Percentiles rank a stretch among this genome's conserved stretches.
These are phyloP conservation scores for Heliocidaris erythrogramma DNA, from an alignment of 35 echinoderm and acorn worm species.

Conservation along the genomic window DNA sequence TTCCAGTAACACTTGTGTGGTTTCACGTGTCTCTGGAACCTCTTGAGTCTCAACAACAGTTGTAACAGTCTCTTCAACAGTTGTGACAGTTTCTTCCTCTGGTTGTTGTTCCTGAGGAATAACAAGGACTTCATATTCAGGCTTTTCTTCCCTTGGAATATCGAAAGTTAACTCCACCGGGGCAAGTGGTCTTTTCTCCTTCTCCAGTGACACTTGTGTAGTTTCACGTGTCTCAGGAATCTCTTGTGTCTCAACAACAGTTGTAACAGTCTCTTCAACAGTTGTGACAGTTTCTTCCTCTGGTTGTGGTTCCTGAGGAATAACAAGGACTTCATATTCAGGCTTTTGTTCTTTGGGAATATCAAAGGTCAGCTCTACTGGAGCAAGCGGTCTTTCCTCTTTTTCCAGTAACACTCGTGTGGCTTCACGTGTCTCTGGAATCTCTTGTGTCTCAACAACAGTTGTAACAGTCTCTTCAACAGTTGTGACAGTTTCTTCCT, in stretches of 20 bases:
- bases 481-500: slow-evolving; percentile 47
- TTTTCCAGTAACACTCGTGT: slow-evolving; percentile 41
- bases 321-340: slow-evolving; percentile 28
- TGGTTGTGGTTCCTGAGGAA: neutral
- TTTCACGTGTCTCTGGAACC: slow-evolving; percentile 47
- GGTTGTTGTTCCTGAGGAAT: slow-evolving; percentile 44
- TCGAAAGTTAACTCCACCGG: slow-evolving; percentile 61
- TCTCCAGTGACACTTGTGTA: slow-evolving; percentile 65
- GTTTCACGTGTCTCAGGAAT: slow-evolving; percentile 57
- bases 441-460: slow-evolving; percentile 52
- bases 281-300: slow-evolving; percentile 46
- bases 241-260: slow-evolving; percentile 57
- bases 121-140: slow-evolving; percentile 46
- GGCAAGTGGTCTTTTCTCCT: slow-evolving; percentile 53
- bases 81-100: slow-evolving; percentile 46
- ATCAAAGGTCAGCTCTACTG: slow-evolving; percentile 69
- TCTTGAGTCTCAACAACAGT: slow-evolving; percentile 60
- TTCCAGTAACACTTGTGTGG: slow-evolving; percentile 60
- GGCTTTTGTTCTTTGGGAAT: slow-evolving; percentile 56
- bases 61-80: slow-evolving; percentile 49
- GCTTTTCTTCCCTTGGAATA: slow-evolving; percentile 49
- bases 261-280: slow-evolving; percentile 55
- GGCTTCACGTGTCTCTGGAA: slow-evolving; percentile 47
- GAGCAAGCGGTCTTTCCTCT: slow-evolving; percentile 48
- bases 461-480: slow-evolving; percentile 53